phyloP scores from a whole-genome alignment of 2,113 vertebrate genomes.

The Nycticebus coucang region DNA sequence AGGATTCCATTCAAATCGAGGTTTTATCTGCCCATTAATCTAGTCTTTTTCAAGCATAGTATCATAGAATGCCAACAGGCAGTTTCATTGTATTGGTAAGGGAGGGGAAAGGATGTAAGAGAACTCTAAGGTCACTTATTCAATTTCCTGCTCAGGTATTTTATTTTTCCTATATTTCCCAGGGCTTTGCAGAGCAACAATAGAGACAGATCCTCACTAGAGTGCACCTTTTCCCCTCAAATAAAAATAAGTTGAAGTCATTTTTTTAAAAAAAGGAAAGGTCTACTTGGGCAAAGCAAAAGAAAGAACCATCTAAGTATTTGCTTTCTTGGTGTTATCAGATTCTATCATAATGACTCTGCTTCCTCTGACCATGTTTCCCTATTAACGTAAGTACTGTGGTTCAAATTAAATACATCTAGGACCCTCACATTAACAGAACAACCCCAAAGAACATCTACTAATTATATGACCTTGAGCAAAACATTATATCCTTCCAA shows the following conservation, averaged over 20 bases:
- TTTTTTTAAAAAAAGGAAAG: conserved; percentile 35
- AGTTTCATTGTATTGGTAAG: conserved; percentile 4
- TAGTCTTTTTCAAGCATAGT: conserved; percentile 34
- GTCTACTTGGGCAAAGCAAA: not conserved
- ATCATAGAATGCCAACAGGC: not conserved
- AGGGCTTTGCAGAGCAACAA: conserved; percentile 23
- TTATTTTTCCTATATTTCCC: conserved; percentile 37
- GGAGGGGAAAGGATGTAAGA: conserved; percentile 18
- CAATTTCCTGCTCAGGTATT: conserved; percentile 31
- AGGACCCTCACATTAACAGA: not conserved
- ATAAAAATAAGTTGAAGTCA: conserved; percentile 21
- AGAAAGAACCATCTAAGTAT: not conserved
- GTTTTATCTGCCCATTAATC: conserved; percentile 55
- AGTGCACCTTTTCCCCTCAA: conserved; percentile 23
- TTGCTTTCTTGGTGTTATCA: conserved; percentile 14
- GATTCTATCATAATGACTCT: conserved; percentile 6
- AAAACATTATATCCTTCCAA: not conserved
- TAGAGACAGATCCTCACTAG: not conserved
- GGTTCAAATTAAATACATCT: conserved; percentile 19
- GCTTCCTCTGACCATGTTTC: not conserved
- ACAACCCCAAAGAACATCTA: conserved; percentile 22
- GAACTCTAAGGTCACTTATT: conserved; percentile 28
- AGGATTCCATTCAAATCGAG: conserved; percentile 35
- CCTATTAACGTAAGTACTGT: not conserved
- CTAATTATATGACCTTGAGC: not conserved